phyloP scores from a whole-genome alignment of 2,888 invertebrate species.

The Bhutanitis thaidina region DNA sequence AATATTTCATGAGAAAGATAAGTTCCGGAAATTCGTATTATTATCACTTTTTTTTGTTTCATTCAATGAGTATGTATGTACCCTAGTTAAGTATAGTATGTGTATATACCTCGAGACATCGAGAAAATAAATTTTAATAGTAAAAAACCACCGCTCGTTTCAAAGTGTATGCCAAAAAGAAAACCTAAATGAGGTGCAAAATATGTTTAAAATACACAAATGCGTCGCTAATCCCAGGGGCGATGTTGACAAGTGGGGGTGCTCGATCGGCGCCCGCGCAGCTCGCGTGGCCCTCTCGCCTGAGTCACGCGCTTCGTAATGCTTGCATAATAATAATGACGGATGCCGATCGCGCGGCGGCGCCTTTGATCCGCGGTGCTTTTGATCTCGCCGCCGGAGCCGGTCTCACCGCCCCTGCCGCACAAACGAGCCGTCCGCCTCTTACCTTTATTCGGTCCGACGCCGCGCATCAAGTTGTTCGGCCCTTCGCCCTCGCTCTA shows the following conservation, averaged over 20 bases:
- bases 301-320: slow-evolving; percentile 79
- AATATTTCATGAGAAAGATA: too few relatives aligned
- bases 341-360: slow-evolving; percentile 80
- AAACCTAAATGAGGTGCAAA: slow-evolving; percentile 48
- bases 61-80: too few relatives aligned
- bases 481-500: slow-evolving; percentile 77
- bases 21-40: too few relatives aligned
- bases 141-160: too few relatives aligned
- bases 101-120: too few relatives aligned
- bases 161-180: slow-evolving; percentile 32
- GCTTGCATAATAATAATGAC: slow-evolving; percentile 81
- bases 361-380: slow-evolving; percentile 74
- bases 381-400: slow-evolving; percentile 77
- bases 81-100: too few relatives aligned
- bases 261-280: slow-evolving; percentile 64
- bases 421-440: slow-evolving; percentile 71
- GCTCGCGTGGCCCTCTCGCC: slow-evolving; percentile 77
- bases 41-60: too few relatives aligned
- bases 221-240: slow-evolving; percentile 36
- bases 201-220: slow-evolving; percentile 39
- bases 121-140: too few relatives aligned
- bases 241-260: slow-evolving; percentile 31
- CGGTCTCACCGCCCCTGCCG: slow-evolving; percentile 72
- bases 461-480: slow-evolving; percentile 62
- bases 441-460: slow-evolving; percentile 76